phyloP scores from a whole-genome alignment of 2,113 vertebrate genomes.

The Eira barbara region DNA sequence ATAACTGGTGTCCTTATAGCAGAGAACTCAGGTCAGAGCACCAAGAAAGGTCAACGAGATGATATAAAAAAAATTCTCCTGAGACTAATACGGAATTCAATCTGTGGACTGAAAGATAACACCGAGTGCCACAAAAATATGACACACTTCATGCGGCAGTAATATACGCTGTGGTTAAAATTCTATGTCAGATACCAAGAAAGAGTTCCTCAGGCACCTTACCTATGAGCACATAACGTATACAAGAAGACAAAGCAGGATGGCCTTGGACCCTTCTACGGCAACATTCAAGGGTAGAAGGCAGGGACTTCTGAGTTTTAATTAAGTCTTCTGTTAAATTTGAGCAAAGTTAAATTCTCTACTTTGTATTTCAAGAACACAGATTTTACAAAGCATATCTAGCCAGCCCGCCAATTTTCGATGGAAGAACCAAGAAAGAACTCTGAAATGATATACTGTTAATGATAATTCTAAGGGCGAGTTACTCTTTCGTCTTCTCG shows the following conservation, averaged over 20 bases:
- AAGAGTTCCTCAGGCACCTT: neutral
- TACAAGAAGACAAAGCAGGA: neutral
- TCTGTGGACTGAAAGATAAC: neutral
- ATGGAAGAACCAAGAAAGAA: neutral
- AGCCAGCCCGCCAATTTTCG: neutral
- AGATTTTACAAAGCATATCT: neutral
- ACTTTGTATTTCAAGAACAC: neutral
- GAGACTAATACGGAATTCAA: neutral
- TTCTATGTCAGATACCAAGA: neutral
- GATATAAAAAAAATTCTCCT: neutral
- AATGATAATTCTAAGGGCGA: neutral
- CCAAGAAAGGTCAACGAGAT: neutral
- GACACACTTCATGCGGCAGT: neutral
- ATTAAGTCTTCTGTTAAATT: neutral
- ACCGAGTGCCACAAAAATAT: neutral
- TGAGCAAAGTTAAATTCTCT: neutral
- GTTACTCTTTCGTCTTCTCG: neutral
- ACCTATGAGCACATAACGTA: neutral
- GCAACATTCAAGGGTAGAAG: neutral
- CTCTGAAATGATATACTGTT: neutral
- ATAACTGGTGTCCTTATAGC: neutral
- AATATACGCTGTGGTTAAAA: neutral
- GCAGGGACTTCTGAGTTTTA: neutral
- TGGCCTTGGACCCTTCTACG: neutral
- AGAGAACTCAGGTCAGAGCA: neutral